Conservation (phyloP, 2,797 vertebrate species). For the Macroramphosus scolopax region DNA sequence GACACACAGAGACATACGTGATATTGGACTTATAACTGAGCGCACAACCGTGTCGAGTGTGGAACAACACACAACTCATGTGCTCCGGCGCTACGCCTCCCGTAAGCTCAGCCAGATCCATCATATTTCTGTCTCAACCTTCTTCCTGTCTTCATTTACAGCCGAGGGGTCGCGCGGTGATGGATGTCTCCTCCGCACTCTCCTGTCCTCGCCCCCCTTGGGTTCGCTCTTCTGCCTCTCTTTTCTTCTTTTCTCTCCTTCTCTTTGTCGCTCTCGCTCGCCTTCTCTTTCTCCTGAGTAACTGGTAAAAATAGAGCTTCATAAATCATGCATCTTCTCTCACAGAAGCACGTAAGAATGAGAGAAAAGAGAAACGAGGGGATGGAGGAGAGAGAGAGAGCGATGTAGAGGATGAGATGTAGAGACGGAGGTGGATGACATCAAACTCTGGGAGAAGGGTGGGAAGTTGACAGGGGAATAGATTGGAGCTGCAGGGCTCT, state of each 20-base stretch:
- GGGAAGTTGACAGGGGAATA: slow-evolving; percentile 60
- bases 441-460: slow-evolving; percentile 52
- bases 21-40: no score
- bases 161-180: slow-evolving; percentile 59
- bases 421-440: slow-evolving; percentile 58
- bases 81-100: no score
- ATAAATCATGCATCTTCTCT: slow-evolving; percentile 84
- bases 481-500: slow-evolving; percentile 65
- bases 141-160: slow-evolving; percentile 59
- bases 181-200: slow-evolving; percentile 59
- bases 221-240: slow-evolving; percentile 43
- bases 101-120: slow-evolving; percentile 44
- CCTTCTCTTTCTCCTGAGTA: slow-evolving; percentile 71
- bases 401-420: slow-evolving; percentile 47
- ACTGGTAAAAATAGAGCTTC: slow-evolving; percentile 86
- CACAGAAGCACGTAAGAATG: slow-evolving; percentile 44
- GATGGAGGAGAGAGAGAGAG: slow-evolving; percentile 26
- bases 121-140: slow-evolving; percentile 58
- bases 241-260: slow-evolving; percentile 26
- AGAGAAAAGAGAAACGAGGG: slow-evolving; percentile 22
- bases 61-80: slow-evolving; percentile 15
- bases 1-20: slow-evolving; percentile 18
- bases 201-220: slow-evolving; percentile 59
- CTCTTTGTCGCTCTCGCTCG: slow-evolving; percentile 37
- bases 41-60: no score